Evolutionary conservation across 2,888 invertebrate species (phyloP).

Genomic region (Diplazon laetatorius): DNA sequence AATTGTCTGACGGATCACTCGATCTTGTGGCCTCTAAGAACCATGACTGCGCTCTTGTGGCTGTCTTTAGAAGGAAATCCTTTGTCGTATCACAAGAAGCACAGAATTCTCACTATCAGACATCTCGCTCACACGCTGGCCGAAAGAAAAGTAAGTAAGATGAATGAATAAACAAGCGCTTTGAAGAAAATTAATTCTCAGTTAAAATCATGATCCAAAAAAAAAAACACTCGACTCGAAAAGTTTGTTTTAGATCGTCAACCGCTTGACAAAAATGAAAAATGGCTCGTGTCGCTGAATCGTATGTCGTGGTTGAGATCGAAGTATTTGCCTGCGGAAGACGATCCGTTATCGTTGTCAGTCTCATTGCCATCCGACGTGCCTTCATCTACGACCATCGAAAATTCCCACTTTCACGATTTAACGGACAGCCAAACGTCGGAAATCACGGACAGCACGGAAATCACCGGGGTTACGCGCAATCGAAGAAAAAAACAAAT

Average conservation of each 20-base stretch:
- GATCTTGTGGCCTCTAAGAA: conserved; percentile 84
- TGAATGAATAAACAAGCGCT: too few relatives aligned
- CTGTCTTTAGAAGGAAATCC: conserved; percentile 86
- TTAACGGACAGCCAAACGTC: conserved; percentile 53
- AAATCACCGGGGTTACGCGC: too few relatives aligned
- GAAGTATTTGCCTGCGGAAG: conserved; percentile 63
- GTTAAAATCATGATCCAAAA: neutral
- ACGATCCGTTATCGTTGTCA: conserved; percentile 64
- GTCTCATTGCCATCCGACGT: conserved; percentile 67
- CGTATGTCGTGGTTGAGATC: conserved; percentile 71
- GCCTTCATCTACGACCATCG: conserved; percentile 40
- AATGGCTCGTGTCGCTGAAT: conserved; percentile 79
- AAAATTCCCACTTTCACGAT: conserved; percentile 54
- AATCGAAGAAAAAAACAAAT: conserved; percentile 77
- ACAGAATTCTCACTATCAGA: conserved; percentile 84
- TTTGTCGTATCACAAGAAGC: conserved; percentile 85
- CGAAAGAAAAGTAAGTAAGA: conserved; percentile 82
- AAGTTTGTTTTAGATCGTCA: conserved; percentile 85
- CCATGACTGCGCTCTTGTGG: conserved; percentile 84
- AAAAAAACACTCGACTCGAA: conserved; percentile 20
- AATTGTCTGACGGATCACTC: conserved; percentile 86
- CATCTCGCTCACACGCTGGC: conserved; percentile 85
- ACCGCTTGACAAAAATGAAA: conserved; percentile 84
- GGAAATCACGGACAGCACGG: conserved; percentile 63
- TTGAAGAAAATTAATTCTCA: neutral